Percentiles rank a stretch among this genome's conserved stretches.
Evolutionary conservation across 1,140 invertebrate genomes (phyloP).

Genomic region (Lucilia cuprina): DNA sequence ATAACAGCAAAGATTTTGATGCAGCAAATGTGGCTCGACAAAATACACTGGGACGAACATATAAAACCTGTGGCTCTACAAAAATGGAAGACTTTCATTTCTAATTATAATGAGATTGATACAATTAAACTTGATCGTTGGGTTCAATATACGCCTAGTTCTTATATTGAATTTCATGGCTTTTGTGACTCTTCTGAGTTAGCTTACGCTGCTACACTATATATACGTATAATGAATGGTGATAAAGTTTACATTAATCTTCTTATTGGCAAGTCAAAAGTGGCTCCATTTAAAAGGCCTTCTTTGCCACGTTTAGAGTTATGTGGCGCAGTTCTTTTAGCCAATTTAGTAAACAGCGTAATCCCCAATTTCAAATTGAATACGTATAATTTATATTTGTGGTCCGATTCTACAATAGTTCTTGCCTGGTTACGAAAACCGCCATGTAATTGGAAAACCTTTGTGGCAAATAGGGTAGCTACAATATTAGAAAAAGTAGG

Average conservation of each 20-base stretch:
- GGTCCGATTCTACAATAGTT: not conserved
- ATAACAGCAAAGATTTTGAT: constrained; percentile 63
- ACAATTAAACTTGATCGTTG: not conserved
- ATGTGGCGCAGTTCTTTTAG: not conserved
- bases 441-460: not conserved
- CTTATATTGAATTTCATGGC: not conserved
- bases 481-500: not conserved
- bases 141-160: not conserved
- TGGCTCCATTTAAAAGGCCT: not conserved
- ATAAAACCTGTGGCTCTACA: not conserved
- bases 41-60: constrained; percentile 57
- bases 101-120: not conserved
- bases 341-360: not conserved
- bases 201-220: not conserved
- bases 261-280: not conserved
- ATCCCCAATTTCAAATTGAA: not conserved
- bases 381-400: not conserved
- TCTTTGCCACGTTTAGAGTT: not conserved
- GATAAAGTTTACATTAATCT: not conserved
- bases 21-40: constrained; percentile 61
- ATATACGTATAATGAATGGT: not conserved
- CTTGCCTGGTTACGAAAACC: not conserved
- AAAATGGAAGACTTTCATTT: too few species aligned
- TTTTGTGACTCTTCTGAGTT: constrained; percentile 5
- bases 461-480: not conserved